These are phyloP conservation scores for Scartelaos histophorus DNA, from an alignment of 2,113 vertebrate species.

Conservation along the genomic window DNA sequence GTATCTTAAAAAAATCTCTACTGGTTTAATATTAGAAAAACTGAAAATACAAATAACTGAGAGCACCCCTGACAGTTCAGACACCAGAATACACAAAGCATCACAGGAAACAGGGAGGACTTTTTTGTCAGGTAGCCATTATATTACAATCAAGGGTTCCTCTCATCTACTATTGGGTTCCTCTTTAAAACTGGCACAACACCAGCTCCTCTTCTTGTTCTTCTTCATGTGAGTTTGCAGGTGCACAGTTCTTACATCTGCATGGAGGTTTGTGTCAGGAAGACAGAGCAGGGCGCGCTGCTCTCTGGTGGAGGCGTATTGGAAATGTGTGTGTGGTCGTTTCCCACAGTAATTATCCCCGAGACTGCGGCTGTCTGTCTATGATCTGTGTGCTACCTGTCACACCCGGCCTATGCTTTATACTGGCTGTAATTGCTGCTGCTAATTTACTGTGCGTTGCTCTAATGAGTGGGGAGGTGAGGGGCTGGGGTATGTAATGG, in stretches of 20 bases:
- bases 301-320: conserved; percentile 43
- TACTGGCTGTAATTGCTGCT: conserved; percentile 79
- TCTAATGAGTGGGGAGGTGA: conserved; percentile 81
- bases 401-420: conserved; percentile 72
- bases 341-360: conserved; percentile 75
- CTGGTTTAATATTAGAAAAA: too few relatives aligned
- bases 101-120: too few relatives aligned
- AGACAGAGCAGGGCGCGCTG: conserved; percentile 45
- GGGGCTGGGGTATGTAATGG: conserved; percentile 79
- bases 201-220: conserved; percentile 13
- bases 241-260: conserved; percentile 19
- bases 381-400: conserved; percentile 73
- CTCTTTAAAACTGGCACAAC: background rate
- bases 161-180: background rate
- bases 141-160: too few relatives aligned
- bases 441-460: conserved; percentile 79
- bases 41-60: too few relatives aligned
- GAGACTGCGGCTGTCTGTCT: conserved; percentile 68
- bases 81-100: too few relatives aligned
- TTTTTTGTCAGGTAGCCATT: too few relatives aligned
- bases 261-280: conserved; percentile 25
- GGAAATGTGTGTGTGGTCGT: conserved; percentile 61
- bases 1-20: too few relatives aligned
- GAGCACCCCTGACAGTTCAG: too few relatives aligned
- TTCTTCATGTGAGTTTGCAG: conserved; percentile 20